Percentiles rank a stretch among this genome's conserved stretches.
These are phyloP conservation scores for Dendrocopos noguchii DNA, from an alignment of 2,113 vertebrate genomes.

Conservation along the genomic window DNA sequence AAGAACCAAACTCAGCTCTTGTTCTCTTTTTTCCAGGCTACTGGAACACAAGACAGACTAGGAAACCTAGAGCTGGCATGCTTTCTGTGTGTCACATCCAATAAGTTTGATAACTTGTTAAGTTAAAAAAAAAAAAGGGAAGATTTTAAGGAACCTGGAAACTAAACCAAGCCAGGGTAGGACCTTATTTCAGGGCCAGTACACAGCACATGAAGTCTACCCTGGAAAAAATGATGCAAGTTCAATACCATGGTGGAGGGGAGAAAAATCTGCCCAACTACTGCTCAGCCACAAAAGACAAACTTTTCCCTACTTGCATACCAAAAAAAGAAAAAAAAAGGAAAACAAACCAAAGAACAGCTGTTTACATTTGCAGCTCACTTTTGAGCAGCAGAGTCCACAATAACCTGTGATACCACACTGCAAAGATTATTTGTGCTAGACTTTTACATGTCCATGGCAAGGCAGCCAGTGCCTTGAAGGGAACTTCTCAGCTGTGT, in stretches of 20 bases:
- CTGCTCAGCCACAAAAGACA: neutral
- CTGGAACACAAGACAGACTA: neutral
- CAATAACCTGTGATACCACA: neutral
- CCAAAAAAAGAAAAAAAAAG: neutral
- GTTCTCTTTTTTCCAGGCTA: neutral
- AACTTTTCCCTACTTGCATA: neutral
- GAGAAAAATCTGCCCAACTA: neutral
- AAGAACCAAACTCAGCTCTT: neutral
- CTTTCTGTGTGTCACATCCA: neutral
- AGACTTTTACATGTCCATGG: neutral
- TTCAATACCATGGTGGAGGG: neutral
- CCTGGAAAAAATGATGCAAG: neutral
- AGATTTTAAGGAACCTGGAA: neutral
- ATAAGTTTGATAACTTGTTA: neutral
- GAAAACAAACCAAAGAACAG: neutral
- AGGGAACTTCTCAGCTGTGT: neutral
- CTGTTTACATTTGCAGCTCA: neutral
- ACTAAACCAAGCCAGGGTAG: neutral
- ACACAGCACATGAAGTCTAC: neutral
- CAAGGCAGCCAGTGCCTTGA: neutral
- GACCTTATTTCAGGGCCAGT: neutral
- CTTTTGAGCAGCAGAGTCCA: neutral
- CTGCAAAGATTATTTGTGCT: neutral
- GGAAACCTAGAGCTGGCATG: neutral
- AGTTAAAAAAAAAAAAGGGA: neutral